Conservation (phyloP, 2,113 vertebrate species). For the Ammospiza caudacuta region DNA sequence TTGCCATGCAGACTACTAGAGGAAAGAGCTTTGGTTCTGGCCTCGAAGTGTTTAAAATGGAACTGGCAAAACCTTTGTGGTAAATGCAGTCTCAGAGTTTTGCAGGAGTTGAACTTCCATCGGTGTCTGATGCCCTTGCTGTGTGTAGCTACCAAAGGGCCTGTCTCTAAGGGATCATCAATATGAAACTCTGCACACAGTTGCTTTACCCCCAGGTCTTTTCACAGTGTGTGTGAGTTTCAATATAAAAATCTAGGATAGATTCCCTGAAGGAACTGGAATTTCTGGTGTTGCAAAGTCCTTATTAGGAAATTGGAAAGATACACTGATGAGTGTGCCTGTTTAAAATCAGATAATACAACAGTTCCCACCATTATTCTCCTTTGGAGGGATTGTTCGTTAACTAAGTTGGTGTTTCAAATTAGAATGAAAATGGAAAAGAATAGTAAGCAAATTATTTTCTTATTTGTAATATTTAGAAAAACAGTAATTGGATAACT, state of each 20-base stretch:
- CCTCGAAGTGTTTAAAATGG: conserved; percentile 1
- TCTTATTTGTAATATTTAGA: background rate
- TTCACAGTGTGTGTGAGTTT: conserved; percentile 24
- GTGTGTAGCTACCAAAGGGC: background rate
- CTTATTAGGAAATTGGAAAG: conserved; percentile 66
- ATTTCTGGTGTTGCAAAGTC: conserved; percentile 65
- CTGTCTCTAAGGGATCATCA: background rate
- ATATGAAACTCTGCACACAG: background rate
- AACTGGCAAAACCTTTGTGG: background rate
- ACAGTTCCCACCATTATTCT: conserved; percentile 56
- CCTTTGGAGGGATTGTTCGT: conserved; percentile 2
- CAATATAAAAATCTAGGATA: conserved; percentile 17
- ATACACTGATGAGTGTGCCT: conserved; percentile 51
- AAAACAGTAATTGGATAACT: background rate
- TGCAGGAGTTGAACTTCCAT: background rate
- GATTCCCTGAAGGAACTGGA: conserved; percentile 56
- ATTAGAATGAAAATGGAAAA: conserved; percentile 44
- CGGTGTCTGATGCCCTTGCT: background rate
- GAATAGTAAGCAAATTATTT: background rate
- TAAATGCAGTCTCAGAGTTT: background rate
- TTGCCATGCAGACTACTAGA: background rate
- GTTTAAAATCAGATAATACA: conserved; percentile 65
- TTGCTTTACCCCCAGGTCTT: conserved; percentile 19
- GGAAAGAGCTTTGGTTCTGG: background rate
- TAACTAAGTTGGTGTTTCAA: conserved; percentile 39